These are phyloP conservation scores for Armadillidium nasatum DNA, from an alignment of 1,140 invertebrate species.

Conservation along the genomic window DNA sequence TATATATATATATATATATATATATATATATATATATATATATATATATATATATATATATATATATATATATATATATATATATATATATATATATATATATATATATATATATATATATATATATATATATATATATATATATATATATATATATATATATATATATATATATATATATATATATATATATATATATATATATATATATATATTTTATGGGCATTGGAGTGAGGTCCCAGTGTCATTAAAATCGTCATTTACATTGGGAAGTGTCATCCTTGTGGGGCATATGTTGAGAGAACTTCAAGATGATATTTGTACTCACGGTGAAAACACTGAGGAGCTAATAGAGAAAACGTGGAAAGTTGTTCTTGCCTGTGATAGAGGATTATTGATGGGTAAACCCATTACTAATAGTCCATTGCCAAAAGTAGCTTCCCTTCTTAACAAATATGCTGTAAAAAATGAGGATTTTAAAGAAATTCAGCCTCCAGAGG, in stretches of 20 bases:
- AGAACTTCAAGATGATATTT: constrained; percentile 45
- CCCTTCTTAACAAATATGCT: constrained; percentile 27
- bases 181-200: constrained; percentile 16
- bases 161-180: constrained; percentile 17
- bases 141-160: constrained; percentile 20
- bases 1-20: constrained; percentile 17
- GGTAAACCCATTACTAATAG: constrained; percentile 60
- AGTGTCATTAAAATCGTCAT: constrained; percentile 36
- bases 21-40: constrained; percentile 3
- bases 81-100: constrained; percentile 20
- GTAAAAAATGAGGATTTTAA: not conserved
- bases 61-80: not conserved
- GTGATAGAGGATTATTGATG: constrained; percentile 77
- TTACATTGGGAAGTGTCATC: constrained; percentile 50
- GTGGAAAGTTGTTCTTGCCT: constrained; percentile 60
- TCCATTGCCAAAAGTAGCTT: constrained; percentile 49
- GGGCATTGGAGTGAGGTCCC: not conserved
- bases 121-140: constrained; percentile 12
- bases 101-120: constrained; percentile 19
- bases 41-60: constrained; percentile 17
- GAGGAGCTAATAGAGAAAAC: constrained; percentile 46
- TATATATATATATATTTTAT: constrained; percentile 12
- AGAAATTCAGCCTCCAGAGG: not conserved
- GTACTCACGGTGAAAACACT: constrained; percentile 41
- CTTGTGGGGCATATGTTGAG: constrained; percentile 47